phyloP scores from a whole-genome alignment of 1,140 invertebrate genomes.

The Panagrolaimus sp. region DNA sequence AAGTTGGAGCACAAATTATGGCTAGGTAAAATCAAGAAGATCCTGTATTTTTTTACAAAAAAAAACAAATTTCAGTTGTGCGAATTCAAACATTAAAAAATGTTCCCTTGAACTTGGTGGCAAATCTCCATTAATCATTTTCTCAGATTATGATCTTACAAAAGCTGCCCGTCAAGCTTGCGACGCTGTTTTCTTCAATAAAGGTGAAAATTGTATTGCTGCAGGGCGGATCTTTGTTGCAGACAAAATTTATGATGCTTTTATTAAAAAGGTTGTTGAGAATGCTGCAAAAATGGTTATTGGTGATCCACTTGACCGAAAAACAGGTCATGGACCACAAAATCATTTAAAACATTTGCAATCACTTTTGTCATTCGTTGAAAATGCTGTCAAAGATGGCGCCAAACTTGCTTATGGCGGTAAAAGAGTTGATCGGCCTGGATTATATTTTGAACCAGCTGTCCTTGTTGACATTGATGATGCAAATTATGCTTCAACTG shows the following conservation, averaged over 20 bases:
- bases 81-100: conserved; percentile 74
- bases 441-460: conserved; percentile 90
- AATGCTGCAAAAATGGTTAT: conserved; percentile 70
- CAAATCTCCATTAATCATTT: conserved; percentile 79
- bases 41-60: conserved; percentile 60
- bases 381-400: conserved; percentile 81
- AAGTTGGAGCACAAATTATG: conserved; percentile 73
- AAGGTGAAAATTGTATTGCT: conserved; percentile 95
- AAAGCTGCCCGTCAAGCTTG: conserved; percentile 73
- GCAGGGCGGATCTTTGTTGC: conserved; percentile 79
- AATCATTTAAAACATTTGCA: conserved; percentile 77
- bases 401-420: conserved; percentile 75
- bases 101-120: conserved; percentile 81
- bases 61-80: conserved; percentile 66
- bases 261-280: conserved; percentile 71
- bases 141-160: conserved; percentile 71
- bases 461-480: conserved; percentile 91
- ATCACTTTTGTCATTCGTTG: conserved; percentile 74
- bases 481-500: conserved; percentile 81
- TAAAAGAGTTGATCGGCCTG: conserved; percentile 66
- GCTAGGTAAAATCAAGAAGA: conserved; percentile 47
- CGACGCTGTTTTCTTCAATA: conserved; percentile 89
- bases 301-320: conserved; percentile 72
- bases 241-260: conserved; percentile 78
- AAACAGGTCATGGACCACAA: conserved; percentile 75